These are phyloP conservation scores for Willisornis vidua DNA, from an alignment of 2,113 vertebrate species.

Conservation along the genomic window DNA sequence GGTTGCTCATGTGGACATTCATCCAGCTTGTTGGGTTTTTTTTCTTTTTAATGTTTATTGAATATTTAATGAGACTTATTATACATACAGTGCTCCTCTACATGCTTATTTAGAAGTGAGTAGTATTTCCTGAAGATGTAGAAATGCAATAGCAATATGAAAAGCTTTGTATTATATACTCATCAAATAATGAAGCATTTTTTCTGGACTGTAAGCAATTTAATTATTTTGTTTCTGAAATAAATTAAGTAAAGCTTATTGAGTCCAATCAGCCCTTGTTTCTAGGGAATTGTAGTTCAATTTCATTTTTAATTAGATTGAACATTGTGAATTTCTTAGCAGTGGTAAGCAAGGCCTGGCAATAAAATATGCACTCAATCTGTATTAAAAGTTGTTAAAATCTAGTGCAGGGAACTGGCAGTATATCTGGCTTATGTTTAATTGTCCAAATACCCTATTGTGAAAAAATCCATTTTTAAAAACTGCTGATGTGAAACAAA, in stretches of 20 bases:
- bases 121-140: conserved; percentile 2
- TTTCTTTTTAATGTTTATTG: conserved; percentile 5
- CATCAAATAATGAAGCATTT: conserved; percentile 58
- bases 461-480: conserved; percentile 64
- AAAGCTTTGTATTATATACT: conserved; percentile 16
- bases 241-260: conserved; percentile 77
- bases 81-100: not conserved
- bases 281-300: conserved; percentile 80
- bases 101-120: not conserved
- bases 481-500: conserved; percentile 55
- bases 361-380: conserved; percentile 74
- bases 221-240: conserved; percentile 79
- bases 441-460: conserved; percentile 62
- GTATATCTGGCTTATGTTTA: conserved; percentile 69
- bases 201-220: conserved; percentile 68
- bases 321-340: conserved; percentile 73
- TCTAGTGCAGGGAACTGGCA: conserved; percentile 53
- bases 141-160: conserved; percentile 9
- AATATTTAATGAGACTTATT: conserved; percentile 32
- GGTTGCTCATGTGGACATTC: conserved; percentile 14
- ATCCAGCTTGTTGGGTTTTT: not conserved
- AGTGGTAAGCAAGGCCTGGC: conserved; percentile 71
- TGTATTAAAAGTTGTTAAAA: conserved; percentile 74
- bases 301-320: conserved; percentile 83
- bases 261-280: conserved; percentile 72